Evolutionary conservation across 1,140 invertebrate species (phyloP), one percentile per base, ranked within the genome.

Genomic region (Nebria ingens): DNA sequence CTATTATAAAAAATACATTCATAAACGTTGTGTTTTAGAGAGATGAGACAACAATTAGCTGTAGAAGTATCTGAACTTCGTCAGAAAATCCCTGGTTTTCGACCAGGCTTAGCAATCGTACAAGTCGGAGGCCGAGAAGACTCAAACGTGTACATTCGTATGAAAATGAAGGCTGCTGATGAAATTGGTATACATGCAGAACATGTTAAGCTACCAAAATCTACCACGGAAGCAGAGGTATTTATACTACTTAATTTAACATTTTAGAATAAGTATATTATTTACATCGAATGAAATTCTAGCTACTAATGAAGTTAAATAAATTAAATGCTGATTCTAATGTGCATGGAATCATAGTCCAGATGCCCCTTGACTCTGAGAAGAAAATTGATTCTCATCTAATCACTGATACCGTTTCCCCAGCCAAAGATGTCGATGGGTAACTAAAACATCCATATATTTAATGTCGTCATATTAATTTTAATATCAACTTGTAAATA

Each of bases 131-230:
- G 84, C 1, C 77, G 95, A 6, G 91, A 95, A 69, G 97, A 99
- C 74, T 98, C 96, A n/a, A 98, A 98, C 78, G 94, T 99, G 4
- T 99, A 99, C 71, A 99, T 99, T 68, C 77, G 89, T 38, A 94
- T 93, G 84, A 99, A 99, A 76, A 80, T 97, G 17, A 95, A 92
- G 72, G 88, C 91, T 4, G 94, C 95, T 0, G 79, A 74, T 21
- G 88, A 95, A 64, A 90, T 98, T 60, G 97, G 96, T 55, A 93
- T 98, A 25, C 68, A 79, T 17, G 89, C 89, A 0, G 76, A 83
- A 55, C 91, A 95, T 66, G 70, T 96, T 0, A 81, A 90, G 62
- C 73, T 98, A 57, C 86, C 92, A 0, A 80, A 80, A 9, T 82
- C 86, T 9, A 89, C 82, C 13, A 94, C 90, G 11, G 88, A 99